Base-by-base conservation (phyloP, 2,888 invertebrate species). In the Priocnemis perturbator region DNA sequence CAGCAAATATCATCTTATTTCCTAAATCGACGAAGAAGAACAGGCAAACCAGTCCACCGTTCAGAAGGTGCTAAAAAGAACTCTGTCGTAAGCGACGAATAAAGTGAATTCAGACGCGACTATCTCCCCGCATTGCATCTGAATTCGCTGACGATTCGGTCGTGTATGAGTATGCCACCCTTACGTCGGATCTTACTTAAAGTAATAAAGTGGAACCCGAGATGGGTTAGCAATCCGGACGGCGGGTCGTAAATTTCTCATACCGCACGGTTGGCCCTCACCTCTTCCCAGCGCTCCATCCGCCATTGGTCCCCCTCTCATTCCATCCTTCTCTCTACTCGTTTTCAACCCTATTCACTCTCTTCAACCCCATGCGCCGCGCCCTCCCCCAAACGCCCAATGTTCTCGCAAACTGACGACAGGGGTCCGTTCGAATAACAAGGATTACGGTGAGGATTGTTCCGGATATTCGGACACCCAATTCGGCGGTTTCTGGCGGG, bases 161-260 rank as follows among this genome's bases (percentile, higher is more conserved):
- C 70, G 59, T 67, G 68, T 59, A 56, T 48, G 68, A 62, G 55
- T 70, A 63, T 70, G 68, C 63, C 68, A 62, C 70, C 55, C 59
- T 59, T 50, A 62, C 62, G 62, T 74, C 60, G 66, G 69, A 78
- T 81, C 80, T 81, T 78, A 77, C 81, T 81, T 75, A 71, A 74
- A 77, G 82, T 82, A 82, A 82, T 82, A 82, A 81, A 82, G 82
- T 78, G 77, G 79, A 80, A 78, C 78, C 73, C 77, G 78, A 81
- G 78, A 77, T 81, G 78, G 77, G 74, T 78, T 74, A 77, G 74
- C 82, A 76, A 82, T 82, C 78, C 77, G 71, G 72, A 66, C 69
- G 75, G 74, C 68, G 72, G 77, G 64, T 82, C 82, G 81, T 83
- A 83, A 82, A 83, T 80, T 83, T 76, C 68, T 74, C 73, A 74